Evolutionary conservation across 1,140 invertebrate species (phyloP).

Genomic region (Drosophila equinoxialis): DNA sequence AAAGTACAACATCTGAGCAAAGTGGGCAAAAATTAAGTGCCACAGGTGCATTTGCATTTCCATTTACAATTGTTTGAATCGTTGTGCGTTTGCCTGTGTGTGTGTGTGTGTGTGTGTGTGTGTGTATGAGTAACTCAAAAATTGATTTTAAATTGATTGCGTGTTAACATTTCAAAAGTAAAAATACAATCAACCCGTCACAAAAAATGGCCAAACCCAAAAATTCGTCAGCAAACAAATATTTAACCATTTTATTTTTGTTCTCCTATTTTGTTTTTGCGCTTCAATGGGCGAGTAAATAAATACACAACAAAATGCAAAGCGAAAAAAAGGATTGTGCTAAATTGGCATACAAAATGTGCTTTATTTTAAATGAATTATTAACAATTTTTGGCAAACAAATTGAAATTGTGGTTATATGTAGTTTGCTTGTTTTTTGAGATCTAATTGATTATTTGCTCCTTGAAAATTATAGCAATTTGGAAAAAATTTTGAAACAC

Average conservation of each 20-base stretch:
- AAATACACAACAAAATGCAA: not conserved
- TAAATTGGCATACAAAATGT: slow-evolving; percentile 7
- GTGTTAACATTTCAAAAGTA: slow-evolving; percentile 1
- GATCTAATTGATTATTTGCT: too few relatives aligned
- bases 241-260: not conserved
- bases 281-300: slow-evolving; percentile 1
- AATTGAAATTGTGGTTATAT: not conserved
- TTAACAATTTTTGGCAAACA: slow-evolving; percentile 24
- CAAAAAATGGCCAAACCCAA: not conserved
- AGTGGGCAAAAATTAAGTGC: slow-evolving; percentile 40
- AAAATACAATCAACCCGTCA: not conserved
- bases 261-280: not conserved
- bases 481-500: too few relatives aligned
- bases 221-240: not conserved
- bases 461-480: too few relatives aligned
- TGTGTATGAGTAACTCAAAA: slow-evolving; percentile 9
- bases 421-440: too few relatives aligned
- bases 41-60: slow-evolving; percentile 11
- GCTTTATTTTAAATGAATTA: slow-evolving; percentile 36
- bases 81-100: slow-evolving; percentile 17
- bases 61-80: slow-evolving; percentile 8
- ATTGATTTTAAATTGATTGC: slow-evolving; percentile 27
- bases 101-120: slow-evolving; percentile 19
- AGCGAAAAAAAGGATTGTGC: not conserved
- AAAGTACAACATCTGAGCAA: not conserved